Conservation (phyloP, 2,113 vertebrate genomes). For the Coreoperca whiteheadi region DNA sequence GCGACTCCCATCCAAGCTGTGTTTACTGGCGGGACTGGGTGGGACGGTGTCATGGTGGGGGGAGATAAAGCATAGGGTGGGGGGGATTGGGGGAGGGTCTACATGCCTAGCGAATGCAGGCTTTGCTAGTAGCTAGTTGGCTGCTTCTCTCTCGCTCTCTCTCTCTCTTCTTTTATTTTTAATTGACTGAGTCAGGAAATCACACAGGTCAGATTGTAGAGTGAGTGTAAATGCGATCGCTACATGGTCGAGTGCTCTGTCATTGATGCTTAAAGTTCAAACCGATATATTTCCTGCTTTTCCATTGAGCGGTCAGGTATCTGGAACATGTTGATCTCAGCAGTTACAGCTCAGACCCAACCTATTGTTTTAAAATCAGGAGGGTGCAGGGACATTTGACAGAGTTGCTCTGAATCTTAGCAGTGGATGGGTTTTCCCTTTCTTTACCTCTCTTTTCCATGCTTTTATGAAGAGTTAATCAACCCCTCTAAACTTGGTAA, state of each 20-base stretch:
- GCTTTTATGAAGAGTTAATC: background rate
- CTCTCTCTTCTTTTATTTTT: slow-evolving; percentile 23
- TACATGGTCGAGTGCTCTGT: slow-evolving; percentile 29
- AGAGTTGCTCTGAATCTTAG: background rate
- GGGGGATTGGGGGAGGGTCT: background rate
- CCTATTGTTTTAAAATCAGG: slow-evolving; percentile 12
- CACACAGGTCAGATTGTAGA: slow-evolving; percentile 39
- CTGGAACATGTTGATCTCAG: slow-evolving; percentile 40
- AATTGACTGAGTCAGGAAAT: slow-evolving; percentile 38
- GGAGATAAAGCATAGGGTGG: slow-evolving; percentile 74
- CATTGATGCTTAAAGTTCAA: slow-evolving; percentile 66
- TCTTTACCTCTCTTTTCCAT: background rate
- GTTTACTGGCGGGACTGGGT: slow-evolving; percentile 73
- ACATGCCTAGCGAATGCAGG: background rate
- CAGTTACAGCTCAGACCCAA: background rate
- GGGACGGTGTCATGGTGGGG: slow-evolving; percentile 61
- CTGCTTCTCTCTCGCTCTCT: slow-evolving; percentile 7
- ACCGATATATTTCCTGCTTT: slow-evolving; percentile 63
- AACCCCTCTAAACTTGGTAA: background rate
- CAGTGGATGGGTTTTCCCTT: background rate
- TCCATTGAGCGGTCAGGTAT: slow-evolving; percentile 42
- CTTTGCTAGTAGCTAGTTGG: slow-evolving; percentile 7
- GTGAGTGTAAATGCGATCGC: slow-evolving; percentile 63
- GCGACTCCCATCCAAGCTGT: slow-evolving; percentile 38
- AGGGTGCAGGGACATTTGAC: background rate